phyloP scores from a whole-genome alignment of 2,797 vertebrate species.

The Hoplostethus atlanticus region DNA sequence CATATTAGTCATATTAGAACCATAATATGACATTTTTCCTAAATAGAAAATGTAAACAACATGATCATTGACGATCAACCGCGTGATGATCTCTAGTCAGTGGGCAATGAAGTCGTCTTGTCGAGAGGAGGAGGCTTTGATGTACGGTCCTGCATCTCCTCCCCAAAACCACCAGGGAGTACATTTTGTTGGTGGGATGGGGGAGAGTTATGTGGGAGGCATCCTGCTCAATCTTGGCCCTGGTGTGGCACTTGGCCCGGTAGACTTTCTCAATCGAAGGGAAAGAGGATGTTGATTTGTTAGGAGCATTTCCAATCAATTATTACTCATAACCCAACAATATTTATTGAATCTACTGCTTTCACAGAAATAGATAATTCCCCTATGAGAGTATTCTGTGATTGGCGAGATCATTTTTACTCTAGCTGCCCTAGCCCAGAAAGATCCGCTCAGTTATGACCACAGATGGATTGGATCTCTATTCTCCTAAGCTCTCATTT shows the following conservation, averaged over 20 bases:
- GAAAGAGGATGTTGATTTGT: conserved; percentile 18
- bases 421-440: conserved; percentile 22
- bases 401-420: conserved; percentile 3
- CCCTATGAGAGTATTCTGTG: background rate
- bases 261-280: conserved; percentile 24
- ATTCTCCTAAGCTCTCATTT: conserved; percentile 56
- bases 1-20: background rate
- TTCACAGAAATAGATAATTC: conserved; percentile 16
- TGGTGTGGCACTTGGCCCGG: conserved; percentile 8
- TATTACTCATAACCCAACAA: background rate
- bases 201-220: conserved; percentile 33
- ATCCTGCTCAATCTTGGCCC: conserved; percentile 24
- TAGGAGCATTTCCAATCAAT: conserved; percentile 11
- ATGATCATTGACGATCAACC: background rate
- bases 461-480: conserved; percentile 52
- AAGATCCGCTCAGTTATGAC: conserved; percentile 55
- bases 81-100: background rate
- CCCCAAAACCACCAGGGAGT: conserved; percentile 29
- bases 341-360: conserved; percentile 7
- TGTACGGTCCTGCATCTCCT: conserved; percentile 32
- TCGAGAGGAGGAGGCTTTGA: conserved; percentile 11
- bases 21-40: background rate
- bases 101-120: conserved; percentile 8
- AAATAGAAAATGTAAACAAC: background rate
- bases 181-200: conserved; percentile 41